Evolutionary conservation across 2,797 vertebrate genomes (phyloP), one percentile per base, ranked within the genome.

Genomic region (Malacoctenus gilli): DNA sequence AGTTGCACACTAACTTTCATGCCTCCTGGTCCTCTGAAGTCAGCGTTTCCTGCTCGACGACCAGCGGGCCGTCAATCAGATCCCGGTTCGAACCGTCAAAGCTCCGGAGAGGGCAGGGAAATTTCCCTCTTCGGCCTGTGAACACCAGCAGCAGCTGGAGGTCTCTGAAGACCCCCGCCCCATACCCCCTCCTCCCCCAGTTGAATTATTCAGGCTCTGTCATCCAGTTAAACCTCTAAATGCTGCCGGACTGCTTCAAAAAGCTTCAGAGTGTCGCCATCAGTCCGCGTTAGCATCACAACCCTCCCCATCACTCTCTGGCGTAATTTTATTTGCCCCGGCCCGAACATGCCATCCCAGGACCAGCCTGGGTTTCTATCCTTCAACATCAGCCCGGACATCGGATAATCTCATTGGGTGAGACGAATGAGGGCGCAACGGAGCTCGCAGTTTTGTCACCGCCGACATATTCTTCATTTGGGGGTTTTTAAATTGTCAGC

Each of bases 261-360:
- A 63, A 80, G 60, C 77, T 75, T 77, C 49, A 22, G 38, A 19
- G 68, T 67, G 65, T 76, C 60, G 68, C 31, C 72, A 80, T 83
- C 68, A 43, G 50, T 75, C 60, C 52, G 19, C 8, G 20, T 78
- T 77, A 74, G 65, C 60, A 7, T 49, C 38, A 16, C 23, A 44
- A 43, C 32, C 25, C 42, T 39, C 65, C n/a, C n/a, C 52, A 59
- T 75, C 65, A 13, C 40, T 67, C 75, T 63, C 25, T 10, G 37
- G 36, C 28, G 5, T 75, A 78, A 84, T 77, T 37, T 43, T 20
- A 72, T 85, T 78, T 80, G 35, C 40, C 31, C 1, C 53, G 59
- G 28, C 20, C 14, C 6, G 48, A 32, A 60, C 66, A 15, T 53
- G 19, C 21, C 54, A 60, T 72, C 51, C 49, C 32, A 71, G 43